Evolutionary conservation across 2,888 invertebrate species (phyloP).

Genomic region (Melitaea athalia): DNA sequence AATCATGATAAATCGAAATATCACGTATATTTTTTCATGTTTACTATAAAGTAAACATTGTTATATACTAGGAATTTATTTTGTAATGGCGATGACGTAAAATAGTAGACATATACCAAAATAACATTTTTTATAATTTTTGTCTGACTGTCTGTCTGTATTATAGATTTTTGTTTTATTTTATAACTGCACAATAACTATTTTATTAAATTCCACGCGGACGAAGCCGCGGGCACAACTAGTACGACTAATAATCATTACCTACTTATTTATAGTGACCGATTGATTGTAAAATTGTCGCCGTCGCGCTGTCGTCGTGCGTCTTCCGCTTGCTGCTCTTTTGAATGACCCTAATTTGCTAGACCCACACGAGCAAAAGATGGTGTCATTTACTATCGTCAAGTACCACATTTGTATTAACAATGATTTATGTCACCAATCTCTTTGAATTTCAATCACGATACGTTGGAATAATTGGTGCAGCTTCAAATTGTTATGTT

Average conservation of each 20-base stretch:
- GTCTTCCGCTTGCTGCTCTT: slow-evolving; percentile 62
- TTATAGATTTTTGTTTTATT: too few species aligned
- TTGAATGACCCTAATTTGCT: slow-evolving; percentile 43
- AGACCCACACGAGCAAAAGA: slow-evolving; percentile 17
- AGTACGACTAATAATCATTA: slow-evolving; percentile 3
- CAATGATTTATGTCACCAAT: not conserved
- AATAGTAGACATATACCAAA: too few species aligned
- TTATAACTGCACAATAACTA: too few species aligned
- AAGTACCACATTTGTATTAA: not conserved
- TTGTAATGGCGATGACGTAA: not conserved
- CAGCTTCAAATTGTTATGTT: not conserved
- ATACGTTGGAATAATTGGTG: not conserved
- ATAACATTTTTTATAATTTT: too few species aligned
- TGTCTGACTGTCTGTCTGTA: too few species aligned
- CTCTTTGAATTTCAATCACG: not conserved
- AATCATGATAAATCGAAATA: not conserved
- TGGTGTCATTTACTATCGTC: slow-evolving; percentile 8
- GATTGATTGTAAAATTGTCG: slow-evolving; percentile 73
- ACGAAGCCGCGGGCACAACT: too few species aligned
- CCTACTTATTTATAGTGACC: slow-evolving; percentile 44
- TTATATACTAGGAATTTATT: not conserved
- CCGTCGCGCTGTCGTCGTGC: slow-evolving; percentile 54
- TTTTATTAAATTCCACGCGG: too few species aligned
- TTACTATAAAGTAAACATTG: not conserved
- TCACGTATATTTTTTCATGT: not conserved